phyloP scores from a whole-genome alignment of 2,888 invertebrate species.

The Archips crataeganus region DNA sequence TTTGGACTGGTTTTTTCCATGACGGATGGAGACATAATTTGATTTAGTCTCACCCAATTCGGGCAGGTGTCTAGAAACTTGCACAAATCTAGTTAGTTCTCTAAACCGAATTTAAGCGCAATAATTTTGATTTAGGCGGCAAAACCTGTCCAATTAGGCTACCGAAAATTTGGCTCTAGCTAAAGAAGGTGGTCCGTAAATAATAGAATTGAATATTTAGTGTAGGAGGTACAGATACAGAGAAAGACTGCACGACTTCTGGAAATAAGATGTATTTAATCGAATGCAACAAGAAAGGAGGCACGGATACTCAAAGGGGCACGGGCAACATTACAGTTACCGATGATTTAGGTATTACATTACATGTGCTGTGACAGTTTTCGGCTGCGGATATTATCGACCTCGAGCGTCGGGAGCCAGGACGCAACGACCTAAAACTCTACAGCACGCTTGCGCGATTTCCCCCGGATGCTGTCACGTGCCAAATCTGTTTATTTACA shows the following conservation, averaged over 20 bases:
- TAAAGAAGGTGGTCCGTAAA: neutral
- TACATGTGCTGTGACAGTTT: slow-evolving; percentile 24
- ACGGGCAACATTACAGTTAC: slow-evolving; percentile 8
- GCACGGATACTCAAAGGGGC: too few species aligned
- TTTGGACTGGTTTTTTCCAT: slow-evolving; percentile 47
- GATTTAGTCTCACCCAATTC: slow-evolving; percentile 52
- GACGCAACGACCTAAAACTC: slow-evolving; percentile 23
- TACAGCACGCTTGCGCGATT: slow-evolving; percentile 52
- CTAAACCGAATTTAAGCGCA: slow-evolving; percentile 9
- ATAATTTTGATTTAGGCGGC: slow-evolving; percentile 2
- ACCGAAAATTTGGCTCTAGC: neutral
- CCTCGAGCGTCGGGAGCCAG: slow-evolving; percentile 25
- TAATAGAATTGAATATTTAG: neutral
- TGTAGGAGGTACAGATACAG: neutral
- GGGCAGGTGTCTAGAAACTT: slow-evolving; percentile 38
- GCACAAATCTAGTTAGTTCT: slow-evolving; percentile 25
- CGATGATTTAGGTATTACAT: neutral
- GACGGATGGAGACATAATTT: slow-evolving; percentile 52
- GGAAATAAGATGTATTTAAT: neutral
- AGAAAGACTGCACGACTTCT: neutral
- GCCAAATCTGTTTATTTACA: slow-evolving; percentile 65
- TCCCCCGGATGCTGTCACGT: slow-evolving; percentile 51
- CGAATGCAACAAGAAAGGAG: neutral
- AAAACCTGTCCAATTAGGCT: slow-evolving; percentile 1
- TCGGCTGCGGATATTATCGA: slow-evolving; percentile 32